Evolutionary conservation across 2,113 vertebrate genomes (phyloP).

Genomic region (Uropsilus gracilis): DNA sequence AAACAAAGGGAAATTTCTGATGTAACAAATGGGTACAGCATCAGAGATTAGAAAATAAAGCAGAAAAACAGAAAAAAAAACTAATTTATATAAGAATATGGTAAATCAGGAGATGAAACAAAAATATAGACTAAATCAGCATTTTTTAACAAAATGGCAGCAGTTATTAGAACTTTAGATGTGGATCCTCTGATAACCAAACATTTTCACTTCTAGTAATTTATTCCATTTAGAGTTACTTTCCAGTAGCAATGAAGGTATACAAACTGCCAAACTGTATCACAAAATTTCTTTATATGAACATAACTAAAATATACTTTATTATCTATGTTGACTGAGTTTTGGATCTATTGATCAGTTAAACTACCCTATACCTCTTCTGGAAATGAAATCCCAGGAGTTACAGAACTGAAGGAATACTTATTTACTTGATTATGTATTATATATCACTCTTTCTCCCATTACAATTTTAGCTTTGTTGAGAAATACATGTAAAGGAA

Average conservation of each 20-base stretch:
- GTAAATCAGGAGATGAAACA: not conserved
- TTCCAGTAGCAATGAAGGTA: not conserved
- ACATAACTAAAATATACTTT: not conserved
- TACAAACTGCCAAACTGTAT: not conserved
- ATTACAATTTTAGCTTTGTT: slow-evolving; percentile 2
- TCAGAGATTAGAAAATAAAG: slow-evolving; percentile 35
- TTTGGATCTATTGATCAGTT: not conserved
- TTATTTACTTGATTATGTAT: slow-evolving; percentile 35
- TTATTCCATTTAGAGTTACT: not conserved
- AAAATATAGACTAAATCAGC: not conserved
- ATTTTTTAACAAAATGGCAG: not conserved
- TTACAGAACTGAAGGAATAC: not conserved
- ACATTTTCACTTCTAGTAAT: slow-evolving; percentile 34
- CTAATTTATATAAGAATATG: not conserved
- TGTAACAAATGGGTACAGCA: not conserved
- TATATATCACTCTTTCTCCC: not conserved
- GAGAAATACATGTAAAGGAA: slow-evolving; percentile 8
- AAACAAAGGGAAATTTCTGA: not conserved
- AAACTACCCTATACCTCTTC: not conserved
- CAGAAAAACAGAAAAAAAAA: not conserved
- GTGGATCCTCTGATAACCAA: not conserved
- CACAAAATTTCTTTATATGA: slow-evolving; percentile 8
- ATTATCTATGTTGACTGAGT: not conserved
- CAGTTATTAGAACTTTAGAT: slow-evolving; percentile 16
- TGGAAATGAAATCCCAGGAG: slow-evolving; percentile 36